A percentile compares a stretch with the other conserved stretches of the same genome.
Evolutionary conservation across 2,888 invertebrate genomes (phyloP).

Genomic region (Cataglyphis rosenhaueri): DNA sequence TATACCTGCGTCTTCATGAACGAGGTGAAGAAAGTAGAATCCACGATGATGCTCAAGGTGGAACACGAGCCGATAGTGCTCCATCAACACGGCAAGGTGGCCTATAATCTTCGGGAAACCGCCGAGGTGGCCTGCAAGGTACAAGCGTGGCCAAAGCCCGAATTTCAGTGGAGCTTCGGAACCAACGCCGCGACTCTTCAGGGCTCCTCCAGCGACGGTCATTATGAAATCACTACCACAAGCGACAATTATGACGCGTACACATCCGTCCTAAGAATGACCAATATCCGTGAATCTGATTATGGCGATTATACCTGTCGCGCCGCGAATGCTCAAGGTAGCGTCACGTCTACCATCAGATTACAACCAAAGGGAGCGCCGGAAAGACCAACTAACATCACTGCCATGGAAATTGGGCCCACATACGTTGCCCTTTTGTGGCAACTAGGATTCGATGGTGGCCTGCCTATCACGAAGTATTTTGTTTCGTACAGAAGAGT

Average conservation of each 20-base stretch:
- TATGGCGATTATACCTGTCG: slow-evolving; percentile 97
- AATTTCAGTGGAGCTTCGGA: slow-evolving; percentile 96
- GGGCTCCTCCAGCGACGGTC: slow-evolving; percentile 92
- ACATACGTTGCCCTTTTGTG: slow-evolving; percentile 93
- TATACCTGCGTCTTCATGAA: slow-evolving; percentile 96
- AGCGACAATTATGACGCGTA: slow-evolving; percentile 95
- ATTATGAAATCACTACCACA: slow-evolving; percentile 94
- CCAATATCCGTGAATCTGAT: slow-evolving; percentile 92
- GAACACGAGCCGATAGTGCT: slow-evolving; percentile 96
- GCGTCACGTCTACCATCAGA: slow-evolving; percentile 90
- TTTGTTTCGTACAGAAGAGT: slow-evolving; percentile 93
- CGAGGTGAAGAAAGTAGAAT: slow-evolving; percentile 94
- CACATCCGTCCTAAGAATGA: slow-evolving; percentile 91
- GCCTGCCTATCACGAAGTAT: slow-evolving; percentile 94
- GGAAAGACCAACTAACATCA: slow-evolving; percentile 91
- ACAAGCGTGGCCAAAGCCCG: slow-evolving; percentile 96
- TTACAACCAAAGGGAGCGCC: slow-evolving; percentile 95
- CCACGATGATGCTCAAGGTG: slow-evolving; percentile 95
- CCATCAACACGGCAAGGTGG: slow-evolving; percentile 95
- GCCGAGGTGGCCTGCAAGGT: slow-evolving; percentile 96
- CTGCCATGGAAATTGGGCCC: slow-evolving; percentile 91
- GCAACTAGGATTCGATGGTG: slow-evolving; percentile 97
- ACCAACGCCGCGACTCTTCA: slow-evolving; percentile 91
- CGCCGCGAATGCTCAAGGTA: slow-evolving; percentile 93
- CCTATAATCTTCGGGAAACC: slow-evolving; percentile 93